Base-by-base conservation (phyloP, 2,888 invertebrate species). In the Xylota segnis region DNA sequence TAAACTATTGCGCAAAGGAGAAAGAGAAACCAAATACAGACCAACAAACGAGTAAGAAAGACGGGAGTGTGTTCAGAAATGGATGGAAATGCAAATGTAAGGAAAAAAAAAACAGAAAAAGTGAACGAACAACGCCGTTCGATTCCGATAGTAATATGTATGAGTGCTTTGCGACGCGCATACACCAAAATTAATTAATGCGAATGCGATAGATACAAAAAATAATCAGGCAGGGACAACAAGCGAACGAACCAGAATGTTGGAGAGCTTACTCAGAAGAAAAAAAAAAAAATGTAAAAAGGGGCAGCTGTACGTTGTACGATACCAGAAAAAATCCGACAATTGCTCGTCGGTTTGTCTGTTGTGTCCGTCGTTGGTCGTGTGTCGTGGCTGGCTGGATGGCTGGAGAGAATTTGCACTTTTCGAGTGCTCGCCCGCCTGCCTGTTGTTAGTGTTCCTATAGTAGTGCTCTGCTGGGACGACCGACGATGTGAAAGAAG, bases 161-260 rank as follows among this genome's bases (percentile, higher is more conserved):
- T 43, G 43, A 43, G 87, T 87, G 87, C 88, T 72, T 79, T 87
- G 88, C 87, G 87, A 87, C 88, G 88, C 88, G 88, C 88, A 88
- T 88, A 88, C 88, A 88, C 88, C 88, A 78, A 88, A 88, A 88
- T 88, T 88, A 87, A 87, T 87, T 87, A 88, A 84, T 87, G 87
- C 86, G 86, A 86, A 82, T 86, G 72, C 72, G 76, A 86, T 82
- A 86, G 86, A 86, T 86, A 86, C 86, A 82, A 82, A 81, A 84
- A 83, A 81, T 43, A 68, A 66, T 37, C 52, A 75, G 27, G 43
- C 68, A 66, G 43, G 52, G 72, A 52, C 14, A 86, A 52, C 14
- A 86, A 68, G 76, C 82, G 68, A 81, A 84, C 75, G 75, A 79
- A 84, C 84, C 76, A 81, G 86, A 86, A 84, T 47, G 58, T 79